Percentiles rank a stretch among this genome's conserved stretches.
phyloP scores from a whole-genome alignment of 2,888 invertebrate genomes.

The Gasteruption jaculator region DNA sequence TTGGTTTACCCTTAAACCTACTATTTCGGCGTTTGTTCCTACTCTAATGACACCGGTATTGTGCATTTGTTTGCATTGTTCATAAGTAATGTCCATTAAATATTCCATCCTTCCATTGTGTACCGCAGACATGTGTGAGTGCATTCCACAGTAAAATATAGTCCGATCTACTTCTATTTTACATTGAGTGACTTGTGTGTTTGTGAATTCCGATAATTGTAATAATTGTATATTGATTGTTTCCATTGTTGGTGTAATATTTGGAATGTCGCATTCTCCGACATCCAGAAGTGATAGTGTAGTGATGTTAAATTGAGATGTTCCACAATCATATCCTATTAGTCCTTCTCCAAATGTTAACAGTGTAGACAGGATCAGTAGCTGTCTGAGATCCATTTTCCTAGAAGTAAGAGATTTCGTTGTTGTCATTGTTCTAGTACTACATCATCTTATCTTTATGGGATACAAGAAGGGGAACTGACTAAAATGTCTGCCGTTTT shows the following conservation, averaged over 20 bases:
- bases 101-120: constrained; percentile 15
- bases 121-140: too few relatives aligned
- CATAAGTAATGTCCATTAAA: constrained; percentile 3
- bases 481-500: too few relatives aligned
- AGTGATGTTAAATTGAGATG: constrained; percentile 14
- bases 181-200: constrained; percentile 14
- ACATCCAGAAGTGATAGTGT: constrained; percentile 18
- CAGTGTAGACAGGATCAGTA: too few relatives aligned
- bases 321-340: constrained; percentile 19
- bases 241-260: neutral
- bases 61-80: constrained; percentile 11
- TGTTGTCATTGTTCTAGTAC: too few relatives aligned
- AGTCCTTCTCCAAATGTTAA: constrained; percentile 5
- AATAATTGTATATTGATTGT: constrained; percentile 9
- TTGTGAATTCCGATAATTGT: constrained; percentile 15
- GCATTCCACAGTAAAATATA: too few relatives aligned
- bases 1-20: too few relatives aligned
- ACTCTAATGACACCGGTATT: neutral
- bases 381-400: too few relatives aligned
- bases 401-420: too few relatives aligned
- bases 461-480: too few relatives aligned
- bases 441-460: too few relatives aligned
- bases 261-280: constrained; percentile 18
- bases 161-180: constrained; percentile 17
- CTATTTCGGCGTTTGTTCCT: too few relatives aligned